Evolutionary conservation across 2,113 vertebrate species (phyloP).

Genomic region (Apteryx owenii): DNA sequence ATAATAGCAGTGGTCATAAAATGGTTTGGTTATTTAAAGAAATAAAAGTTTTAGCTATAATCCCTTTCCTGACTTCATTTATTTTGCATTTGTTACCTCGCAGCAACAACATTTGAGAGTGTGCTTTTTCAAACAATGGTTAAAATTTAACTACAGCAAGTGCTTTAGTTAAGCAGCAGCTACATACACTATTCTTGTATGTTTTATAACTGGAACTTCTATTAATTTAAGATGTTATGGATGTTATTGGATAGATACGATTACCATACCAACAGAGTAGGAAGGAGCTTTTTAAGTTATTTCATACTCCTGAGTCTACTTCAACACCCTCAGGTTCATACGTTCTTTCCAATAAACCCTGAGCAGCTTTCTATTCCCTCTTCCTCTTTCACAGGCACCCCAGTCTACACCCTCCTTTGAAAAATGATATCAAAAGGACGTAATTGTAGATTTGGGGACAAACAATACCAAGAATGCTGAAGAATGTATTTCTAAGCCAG

Average conservation of each 20-base stretch:
- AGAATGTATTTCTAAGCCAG: neutral
- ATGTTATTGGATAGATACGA: neutral
- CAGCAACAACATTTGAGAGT: neutral
- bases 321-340: neutral
- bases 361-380: neutral
- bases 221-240: neutral
- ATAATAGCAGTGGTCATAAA: neutral
- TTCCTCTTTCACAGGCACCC: neutral
- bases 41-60: neutral
- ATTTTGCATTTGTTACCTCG: neutral
- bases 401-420: neutral
- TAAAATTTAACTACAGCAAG: neutral
- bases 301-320: neutral
- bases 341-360: neutral
- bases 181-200: neutral
- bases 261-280: neutral
- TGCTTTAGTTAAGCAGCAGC: neutral
- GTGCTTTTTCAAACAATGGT: neutral
- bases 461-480: neutral
- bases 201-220: neutral
- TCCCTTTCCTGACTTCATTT: neutral
- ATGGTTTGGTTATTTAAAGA: neutral
- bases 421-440: neutral
- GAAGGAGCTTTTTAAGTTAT: neutral
- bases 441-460: neutral